A percentile compares a stretch with the other conserved stretches of the same genome.
phyloP scores from a whole-genome alignment of 2,797 vertebrate genomes.

The Ptychadena robeensis region DNA sequence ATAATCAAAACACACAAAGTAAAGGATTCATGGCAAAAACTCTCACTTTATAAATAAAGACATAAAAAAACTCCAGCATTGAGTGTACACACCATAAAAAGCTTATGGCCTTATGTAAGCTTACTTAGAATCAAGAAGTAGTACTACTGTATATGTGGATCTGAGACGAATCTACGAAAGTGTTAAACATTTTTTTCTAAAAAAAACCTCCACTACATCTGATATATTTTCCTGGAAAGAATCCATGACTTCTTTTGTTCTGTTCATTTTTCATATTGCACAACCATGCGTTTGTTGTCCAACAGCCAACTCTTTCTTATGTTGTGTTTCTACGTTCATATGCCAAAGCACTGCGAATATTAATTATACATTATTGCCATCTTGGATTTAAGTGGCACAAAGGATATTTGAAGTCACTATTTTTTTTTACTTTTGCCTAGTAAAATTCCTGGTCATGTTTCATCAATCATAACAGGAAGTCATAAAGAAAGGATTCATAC shows the following conservation, averaged over 20 bases:
- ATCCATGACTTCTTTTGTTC: neutral
- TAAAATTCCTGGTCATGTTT: no score
- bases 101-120: conserved; percentile 5
- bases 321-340: neutral
- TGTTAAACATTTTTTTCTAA: neutral
- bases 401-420: no score
- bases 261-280: no score
- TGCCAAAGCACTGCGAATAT: no score
- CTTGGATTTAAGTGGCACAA: no score
- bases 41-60: conserved; percentile 14
- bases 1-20: conserved; percentile 37
- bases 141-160: neutral
- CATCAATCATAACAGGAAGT: no score
- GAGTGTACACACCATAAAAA: neutral
- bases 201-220: no score
- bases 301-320: no score
- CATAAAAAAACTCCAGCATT: neutral
- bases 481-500: no score
- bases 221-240: neutral
- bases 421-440: no score
- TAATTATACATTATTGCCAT: neutral
- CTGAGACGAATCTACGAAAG: neutral
- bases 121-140: no score
- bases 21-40: neutral
- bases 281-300: no score